Evolutionary conservation across 2,888 invertebrate genomes (phyloP).

Genomic region (Scelioninae gen. 1): DNA sequence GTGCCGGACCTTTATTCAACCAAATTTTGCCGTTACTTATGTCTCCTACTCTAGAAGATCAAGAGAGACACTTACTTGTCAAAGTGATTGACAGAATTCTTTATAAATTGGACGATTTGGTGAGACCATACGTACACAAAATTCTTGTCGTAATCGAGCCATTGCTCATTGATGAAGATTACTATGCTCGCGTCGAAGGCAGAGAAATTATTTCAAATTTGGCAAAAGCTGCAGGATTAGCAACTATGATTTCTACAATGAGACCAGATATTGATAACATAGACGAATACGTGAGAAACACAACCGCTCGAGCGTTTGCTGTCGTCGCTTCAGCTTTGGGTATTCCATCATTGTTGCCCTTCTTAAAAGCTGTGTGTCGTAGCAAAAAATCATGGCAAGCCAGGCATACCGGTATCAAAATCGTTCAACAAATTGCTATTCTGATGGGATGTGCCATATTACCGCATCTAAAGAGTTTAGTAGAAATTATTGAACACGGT

Average conservation of each 20-base stretch:
- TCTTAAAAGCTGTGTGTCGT: slow-evolving; percentile 99
- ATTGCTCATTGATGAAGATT: slow-evolving; percentile 99
- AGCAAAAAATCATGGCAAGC: slow-evolving; percentile 99
- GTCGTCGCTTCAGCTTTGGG: slow-evolving; percentile 99
- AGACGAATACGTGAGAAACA: slow-evolving; percentile 99
- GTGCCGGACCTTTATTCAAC: slow-evolving; percentile 99
- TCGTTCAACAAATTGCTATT: slow-evolving; percentile 99
- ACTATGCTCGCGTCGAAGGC: slow-evolving; percentile 99
- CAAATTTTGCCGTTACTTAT: slow-evolving; percentile 99
- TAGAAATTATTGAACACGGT: slow-evolving; percentile 99
- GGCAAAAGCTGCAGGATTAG: slow-evolving; percentile 99
- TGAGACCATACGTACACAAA: slow-evolving; percentile 99
- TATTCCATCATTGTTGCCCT: slow-evolving; percentile 98
- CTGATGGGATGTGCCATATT: slow-evolving; percentile 99
- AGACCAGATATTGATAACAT: slow-evolving; percentile 99
- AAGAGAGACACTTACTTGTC: slow-evolving; percentile 98
- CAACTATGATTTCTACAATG: slow-evolving; percentile 99
- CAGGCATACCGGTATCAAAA: slow-evolving; percentile 99
- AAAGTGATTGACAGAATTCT: slow-evolving; percentile 99
- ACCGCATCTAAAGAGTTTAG: slow-evolving; percentile 98
- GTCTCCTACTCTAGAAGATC: slow-evolving; percentile 99
- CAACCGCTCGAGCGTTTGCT: slow-evolving; percentile 99
- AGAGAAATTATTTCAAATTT: slow-evolving; percentile 99
- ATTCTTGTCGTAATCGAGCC: slow-evolving; percentile 99
- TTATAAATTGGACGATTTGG: slow-evolving; percentile 99